Conservation (phyloP, 2,888 invertebrate species). For the Drosophila seclusa region DNA sequence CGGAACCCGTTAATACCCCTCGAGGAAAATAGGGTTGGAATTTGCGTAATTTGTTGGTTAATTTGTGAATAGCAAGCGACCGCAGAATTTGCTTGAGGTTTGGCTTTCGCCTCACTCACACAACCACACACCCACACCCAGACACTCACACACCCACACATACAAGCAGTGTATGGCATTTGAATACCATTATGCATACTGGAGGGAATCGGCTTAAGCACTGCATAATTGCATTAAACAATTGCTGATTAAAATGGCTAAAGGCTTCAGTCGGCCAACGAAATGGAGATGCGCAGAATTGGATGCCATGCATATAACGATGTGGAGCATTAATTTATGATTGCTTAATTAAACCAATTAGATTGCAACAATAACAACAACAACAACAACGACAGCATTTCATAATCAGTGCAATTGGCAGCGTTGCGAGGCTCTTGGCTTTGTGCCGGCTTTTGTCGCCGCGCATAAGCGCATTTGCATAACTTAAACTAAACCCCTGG, state of each 20-base stretch:
- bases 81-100: slow-evolving; percentile 53
- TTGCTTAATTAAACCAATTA: slow-evolving; percentile 78
- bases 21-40: slow-evolving; percentile 18
- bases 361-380: slow-evolving; percentile 35
- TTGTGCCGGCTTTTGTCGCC: slow-evolving; percentile 59
- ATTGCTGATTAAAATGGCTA: slow-evolving; percentile 60
- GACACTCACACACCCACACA: not conserved
- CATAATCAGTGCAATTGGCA: slow-evolving; percentile 50
- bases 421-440: slow-evolving; percentile 38
- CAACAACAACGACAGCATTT: slow-evolving; percentile 6
- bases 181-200: slow-evolving; percentile 1
- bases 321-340: slow-evolving; percentile 71
- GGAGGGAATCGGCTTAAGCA: slow-evolving; percentile 20
- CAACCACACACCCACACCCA: not conserved
- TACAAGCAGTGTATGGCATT: not conserved
- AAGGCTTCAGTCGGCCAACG: slow-evolving; percentile 28
- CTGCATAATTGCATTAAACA: slow-evolving; percentile 63
- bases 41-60: slow-evolving; percentile 59
- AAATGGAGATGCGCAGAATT: slow-evolving; percentile 11
- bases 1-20: not conserved
- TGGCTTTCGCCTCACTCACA: slow-evolving; percentile 18
- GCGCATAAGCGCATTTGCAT: slow-evolving; percentile 74
- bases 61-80: slow-evolving; percentile 61
- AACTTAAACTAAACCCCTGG: slow-evolving; percentile 54
- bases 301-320: slow-evolving; percentile 42